phyloP scores from a whole-genome alignment of 2,888 invertebrate genomes.

The Marasmarcha lunaedactyla region DNA sequence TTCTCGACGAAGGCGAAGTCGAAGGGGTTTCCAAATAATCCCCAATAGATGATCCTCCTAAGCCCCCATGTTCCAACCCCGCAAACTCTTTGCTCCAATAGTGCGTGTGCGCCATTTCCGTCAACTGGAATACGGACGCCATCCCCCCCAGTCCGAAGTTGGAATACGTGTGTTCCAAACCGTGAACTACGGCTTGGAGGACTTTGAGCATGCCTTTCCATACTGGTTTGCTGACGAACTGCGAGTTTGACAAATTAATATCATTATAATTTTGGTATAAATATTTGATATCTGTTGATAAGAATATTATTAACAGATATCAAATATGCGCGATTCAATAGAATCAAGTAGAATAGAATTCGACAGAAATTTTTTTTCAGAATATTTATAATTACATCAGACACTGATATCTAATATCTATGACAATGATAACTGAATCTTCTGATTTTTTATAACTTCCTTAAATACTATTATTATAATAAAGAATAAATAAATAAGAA shows the following conservation, averaged over 20 bases:
- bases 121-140: slow-evolving; percentile 95
- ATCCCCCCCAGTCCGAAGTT: slow-evolving; percentile 97
- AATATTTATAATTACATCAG: too few relatives aligned
- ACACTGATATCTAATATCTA: too few relatives aligned
- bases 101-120: slow-evolving; percentile 99
- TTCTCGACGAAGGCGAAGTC: slow-evolving; percentile 70
- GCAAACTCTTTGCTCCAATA: slow-evolving; percentile 92
- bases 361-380: too few relatives aligned
- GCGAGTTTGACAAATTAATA: slow-evolving; percentile 19
- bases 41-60: slow-evolving; percentile 46
- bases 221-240: slow-evolving; percentile 90
- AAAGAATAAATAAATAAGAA: too few relatives aligned
- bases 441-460: too few relatives aligned
- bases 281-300: too few relatives aligned
- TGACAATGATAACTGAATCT: too few relatives aligned
- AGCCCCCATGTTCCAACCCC: slow-evolving; percentile 65
- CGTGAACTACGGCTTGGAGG: slow-evolving; percentile 88
- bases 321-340: background rate
- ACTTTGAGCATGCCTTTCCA: slow-evolving; percentile 98
- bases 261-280: background rate
- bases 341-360: too few relatives aligned
- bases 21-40: slow-evolving; percentile 45
- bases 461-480: too few relatives aligned
- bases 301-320: too few relatives aligned
- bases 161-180: slow-evolving; percentile 90